A percentile compares a stretch with the other conserved stretches of the same genome.
Evolutionary conservation across 2,113 vertebrate species (phyloP).

Genomic region (Clarias batrachus): DNA sequence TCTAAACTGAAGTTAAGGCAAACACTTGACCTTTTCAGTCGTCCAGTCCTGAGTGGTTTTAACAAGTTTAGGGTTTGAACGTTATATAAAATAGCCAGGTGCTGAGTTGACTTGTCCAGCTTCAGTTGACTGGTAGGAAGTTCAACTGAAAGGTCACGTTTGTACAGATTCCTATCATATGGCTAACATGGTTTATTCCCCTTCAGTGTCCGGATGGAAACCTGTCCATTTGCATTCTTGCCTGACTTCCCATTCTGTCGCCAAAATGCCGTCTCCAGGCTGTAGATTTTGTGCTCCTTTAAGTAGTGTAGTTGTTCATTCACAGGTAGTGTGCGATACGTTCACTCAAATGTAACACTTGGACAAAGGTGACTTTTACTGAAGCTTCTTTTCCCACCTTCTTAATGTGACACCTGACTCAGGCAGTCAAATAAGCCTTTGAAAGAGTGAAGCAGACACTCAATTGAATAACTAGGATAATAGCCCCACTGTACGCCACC

Average conservation of each 20-base stretch:
- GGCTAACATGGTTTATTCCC: not conserved
- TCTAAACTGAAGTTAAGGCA: not conserved
- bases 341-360: constrained; percentile 48
- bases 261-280: constrained; percentile 9
- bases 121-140: not conserved
- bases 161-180: not conserved
- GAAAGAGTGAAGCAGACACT: constrained; percentile 24
- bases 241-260: not conserved
- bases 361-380: constrained; percentile 52
- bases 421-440: constrained; percentile 16
- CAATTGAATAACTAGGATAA: constrained; percentile 13
- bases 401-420: constrained; percentile 3
- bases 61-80: not conserved
- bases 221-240: constrained; percentile 5
- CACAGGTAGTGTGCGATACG: constrained; percentile 18
- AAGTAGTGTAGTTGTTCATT: constrained; percentile 43
- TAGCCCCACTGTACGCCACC: constrained; percentile 1
- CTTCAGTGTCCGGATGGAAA: not conserved
- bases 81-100: not conserved
- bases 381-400: constrained; percentile 16
- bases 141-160: not conserved
- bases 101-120: not conserved
- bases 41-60: too few species aligned
- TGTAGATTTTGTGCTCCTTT: constrained; percentile 1
- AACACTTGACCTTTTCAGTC: not conserved